Percentiles rank a stretch among this genome's conserved stretches.
Evolutionary conservation across 2,797 vertebrate genomes (phyloP).

Genomic region (Gymnopithys bicolor): DNA sequence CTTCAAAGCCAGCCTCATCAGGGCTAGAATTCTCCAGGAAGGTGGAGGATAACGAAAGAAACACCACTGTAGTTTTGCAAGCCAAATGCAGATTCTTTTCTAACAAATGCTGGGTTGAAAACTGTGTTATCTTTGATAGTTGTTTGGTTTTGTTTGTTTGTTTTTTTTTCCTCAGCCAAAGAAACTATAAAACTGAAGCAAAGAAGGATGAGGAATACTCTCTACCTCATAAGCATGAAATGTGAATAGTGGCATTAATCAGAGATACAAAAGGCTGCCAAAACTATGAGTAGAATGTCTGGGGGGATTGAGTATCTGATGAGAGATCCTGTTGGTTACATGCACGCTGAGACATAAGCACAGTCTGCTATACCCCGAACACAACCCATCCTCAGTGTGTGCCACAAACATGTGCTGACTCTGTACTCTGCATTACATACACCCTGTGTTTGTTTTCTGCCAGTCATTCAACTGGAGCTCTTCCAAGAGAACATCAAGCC

Average conservation of each 20-base stretch:
- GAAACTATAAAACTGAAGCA: background rate
- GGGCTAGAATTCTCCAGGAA: background rate
- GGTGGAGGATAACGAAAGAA: background rate
- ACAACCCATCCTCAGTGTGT: accelerated
- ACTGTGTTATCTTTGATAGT: background rate
- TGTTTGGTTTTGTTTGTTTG: background rate
- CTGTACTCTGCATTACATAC: background rate
- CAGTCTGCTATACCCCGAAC: background rate
- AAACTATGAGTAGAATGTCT: background rate
- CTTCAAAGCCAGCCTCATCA: background rate
- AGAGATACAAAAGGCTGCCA: background rate
- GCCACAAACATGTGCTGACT: accelerated
- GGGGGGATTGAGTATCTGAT: background rate
- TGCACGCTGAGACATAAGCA: accelerated
- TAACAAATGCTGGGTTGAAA: background rate
- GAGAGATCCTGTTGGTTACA: background rate
- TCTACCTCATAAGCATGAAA: background rate
- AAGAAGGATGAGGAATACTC: background rate
- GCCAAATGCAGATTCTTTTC: background rate
- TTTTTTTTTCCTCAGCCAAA: background rate
- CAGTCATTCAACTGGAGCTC: background rate
- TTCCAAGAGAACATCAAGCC: background rate
- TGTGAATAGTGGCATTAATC: background rate
- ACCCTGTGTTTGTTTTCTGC: background rate
- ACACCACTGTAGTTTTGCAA: background rate